Evolutionary conservation across 1,140 invertebrate genomes (phyloP).

Genomic region (Orchesella cincta): DNA sequence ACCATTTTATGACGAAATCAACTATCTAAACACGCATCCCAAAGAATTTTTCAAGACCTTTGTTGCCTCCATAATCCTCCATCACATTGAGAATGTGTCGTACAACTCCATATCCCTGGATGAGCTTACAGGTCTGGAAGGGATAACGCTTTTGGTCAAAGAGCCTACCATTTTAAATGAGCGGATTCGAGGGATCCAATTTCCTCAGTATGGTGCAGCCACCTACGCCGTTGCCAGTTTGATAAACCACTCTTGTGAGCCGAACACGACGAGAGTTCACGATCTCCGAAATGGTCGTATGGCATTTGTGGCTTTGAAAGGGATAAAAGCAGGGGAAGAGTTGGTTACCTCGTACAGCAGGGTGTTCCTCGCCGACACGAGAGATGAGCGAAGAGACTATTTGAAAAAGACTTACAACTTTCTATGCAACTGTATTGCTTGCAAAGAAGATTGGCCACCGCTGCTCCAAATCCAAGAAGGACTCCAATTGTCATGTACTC

Average conservation of each 20-base stretch:
- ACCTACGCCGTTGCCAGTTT: conserved; percentile 76
- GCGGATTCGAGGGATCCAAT: conserved; percentile 25
- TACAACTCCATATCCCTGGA: conserved; percentile 48
- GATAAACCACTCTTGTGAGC: conserved; percentile 87
- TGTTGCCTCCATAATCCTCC: conserved; percentile 36
- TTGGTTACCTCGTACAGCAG: conserved; percentile 38
- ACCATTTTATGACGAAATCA: conserved; percentile 34
- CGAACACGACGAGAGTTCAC: conserved; percentile 66
- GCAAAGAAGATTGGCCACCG: conserved; percentile 38
- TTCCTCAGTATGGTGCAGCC: conserved; percentile 61
- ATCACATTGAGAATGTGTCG: conserved; percentile 45
- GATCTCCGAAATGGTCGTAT: conserved; percentile 36
- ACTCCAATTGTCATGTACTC: conserved; percentile 12
- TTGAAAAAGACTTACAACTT: conserved; percentile 44
- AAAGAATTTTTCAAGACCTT: conserved; percentile 32
- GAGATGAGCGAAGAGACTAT: conserved; percentile 34
- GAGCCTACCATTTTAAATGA: conserved; percentile 50
- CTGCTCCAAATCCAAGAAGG: conserved; percentile 23
- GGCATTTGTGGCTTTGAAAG: conserved; percentile 38
- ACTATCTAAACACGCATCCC: not conserved
- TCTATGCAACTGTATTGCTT: conserved; percentile 42
- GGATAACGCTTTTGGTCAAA: not conserved
- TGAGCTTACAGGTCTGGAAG: conserved; percentile 31
- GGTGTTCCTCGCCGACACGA: conserved; percentile 30
- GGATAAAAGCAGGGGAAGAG: conserved; percentile 40